A percentile compares a stretch with the other conserved stretches of the same genome.
Evolutionary conservation across 2,888 invertebrate species (phyloP).

Genomic region (Papilio protenor): DNA sequence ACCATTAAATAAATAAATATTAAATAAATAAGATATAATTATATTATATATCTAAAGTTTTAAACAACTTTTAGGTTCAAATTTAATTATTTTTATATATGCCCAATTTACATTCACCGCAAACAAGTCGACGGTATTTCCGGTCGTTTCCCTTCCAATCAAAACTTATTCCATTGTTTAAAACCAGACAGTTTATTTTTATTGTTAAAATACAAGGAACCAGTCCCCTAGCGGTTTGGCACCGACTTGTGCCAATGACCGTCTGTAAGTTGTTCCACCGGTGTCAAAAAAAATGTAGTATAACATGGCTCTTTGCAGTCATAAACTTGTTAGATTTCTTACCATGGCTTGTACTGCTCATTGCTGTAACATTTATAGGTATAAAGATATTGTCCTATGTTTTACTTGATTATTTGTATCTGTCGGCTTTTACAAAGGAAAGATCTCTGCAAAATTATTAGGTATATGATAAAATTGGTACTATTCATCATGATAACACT

Average conservation of each 20-base stretch:
- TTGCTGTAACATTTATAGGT: not conserved
- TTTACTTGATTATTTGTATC: too few relatives aligned
- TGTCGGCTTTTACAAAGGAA: constrained; percentile 4
- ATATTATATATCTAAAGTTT: too few relatives aligned
- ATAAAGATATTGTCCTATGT: too few relatives aligned
- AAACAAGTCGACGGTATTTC: not conserved
- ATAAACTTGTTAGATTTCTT: constrained; percentile 25
- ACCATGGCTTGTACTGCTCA: not conserved
- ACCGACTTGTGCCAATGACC: constrained; percentile 30
- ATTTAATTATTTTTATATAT: too few relatives aligned
- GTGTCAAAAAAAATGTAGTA: constrained; percentile 5
- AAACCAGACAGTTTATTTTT: constrained; percentile 24
- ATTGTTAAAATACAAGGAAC: not conserved
- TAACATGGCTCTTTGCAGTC: not conserved
- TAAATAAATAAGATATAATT: too few relatives aligned
- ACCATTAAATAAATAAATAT: too few relatives aligned
- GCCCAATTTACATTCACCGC: not conserved
- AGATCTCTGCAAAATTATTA: not conserved
- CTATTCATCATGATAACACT: constrained; percentile 5
- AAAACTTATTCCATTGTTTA: constrained; percentile 18
- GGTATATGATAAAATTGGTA: not conserved
- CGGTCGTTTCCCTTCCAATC: constrained; percentile 12
- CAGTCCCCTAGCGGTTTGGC: constrained; percentile 22
- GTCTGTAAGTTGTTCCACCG: constrained; percentile 25
- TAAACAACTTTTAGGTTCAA: too few relatives aligned